Evolutionary conservation across 2,888 invertebrate species (phyloP), one percentile per base, ranked within the genome.

Genomic region (Pollenia griseotomentosa): DNA sequence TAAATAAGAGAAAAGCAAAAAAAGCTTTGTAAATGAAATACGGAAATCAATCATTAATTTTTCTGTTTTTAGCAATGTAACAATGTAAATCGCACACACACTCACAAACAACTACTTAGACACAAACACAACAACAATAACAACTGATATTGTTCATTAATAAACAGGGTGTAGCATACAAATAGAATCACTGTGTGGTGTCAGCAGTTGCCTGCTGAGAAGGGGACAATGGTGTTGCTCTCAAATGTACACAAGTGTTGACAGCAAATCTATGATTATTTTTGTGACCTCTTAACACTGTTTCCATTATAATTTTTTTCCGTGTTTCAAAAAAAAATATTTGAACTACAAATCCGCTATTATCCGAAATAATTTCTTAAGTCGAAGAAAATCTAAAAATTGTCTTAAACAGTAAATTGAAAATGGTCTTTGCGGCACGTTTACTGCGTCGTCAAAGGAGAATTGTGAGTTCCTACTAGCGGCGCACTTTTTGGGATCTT

Each of bases 31-130:
- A 86, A 84, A 85, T 70, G 74, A 82, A 84, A 83, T 88, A 85
- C 89, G 89, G 90, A 90, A 89, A 89, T 90, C 90, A 90, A 90
- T 90, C 89, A 90, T 89, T 90, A 90, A 90, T 89, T 90, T 87
- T 89, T 87, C 85, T 89, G 89, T 89, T 89, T 88, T 89, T 89
- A 88, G 88, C 88, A 88, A 87, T 79, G 82, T 70, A 74, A 75
- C 61, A 65, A 42, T 23, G 51, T 75, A 61, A 19, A 48, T 70
- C 65, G 8, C n/a, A 63, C 9, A 74, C 51, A 51, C 19, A 53
- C 40, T 68, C 53, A 70, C 40, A 78, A 19, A 79, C 23, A 40
- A 61, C 42, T 0, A 59, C 9, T 44, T 19, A 11, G 23, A 33
- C 10, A 48, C 9, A 73, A 10, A 75, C 14, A 66, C 8, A 66